These are phyloP conservation scores for Tridacna gigas DNA, from an alignment of 2,888 invertebrate genomes.

Conservation along the genomic window DNA sequence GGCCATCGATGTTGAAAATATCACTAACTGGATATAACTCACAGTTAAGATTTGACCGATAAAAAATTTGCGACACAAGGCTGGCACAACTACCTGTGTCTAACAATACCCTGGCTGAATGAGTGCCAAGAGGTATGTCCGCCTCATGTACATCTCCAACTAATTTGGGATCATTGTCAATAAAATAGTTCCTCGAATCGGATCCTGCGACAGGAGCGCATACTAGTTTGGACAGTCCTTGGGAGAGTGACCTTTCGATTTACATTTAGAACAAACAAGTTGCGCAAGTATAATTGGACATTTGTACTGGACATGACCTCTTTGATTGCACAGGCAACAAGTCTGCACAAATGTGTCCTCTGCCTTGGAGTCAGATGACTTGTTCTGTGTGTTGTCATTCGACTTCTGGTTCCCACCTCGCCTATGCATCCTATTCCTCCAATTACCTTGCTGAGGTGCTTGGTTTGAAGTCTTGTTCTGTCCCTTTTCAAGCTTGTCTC, in stretches of 20 bases:
- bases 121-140: not conserved
- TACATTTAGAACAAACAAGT: not conserved
- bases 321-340: not conserved
- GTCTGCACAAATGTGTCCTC: not conserved
- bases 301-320: not conserved
- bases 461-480: not conserved
- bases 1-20: conserved; percentile 41
- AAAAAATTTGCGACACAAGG: conserved; percentile 24
- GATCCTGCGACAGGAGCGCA: not conserved
- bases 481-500: too few species aligned
- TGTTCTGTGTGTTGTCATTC: not conserved
- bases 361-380: not conserved
- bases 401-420: not conserved
- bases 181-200: not conserved
- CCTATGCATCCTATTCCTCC: not conserved
- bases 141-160: conserved; percentile 33
- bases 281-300: too few species aligned
- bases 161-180: conserved; percentile 22
- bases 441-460: not conserved
- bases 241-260: not conserved
- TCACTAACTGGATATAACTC: conserved; percentile 15
- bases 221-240: too few species aligned
- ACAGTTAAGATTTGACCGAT: conserved; percentile 3
- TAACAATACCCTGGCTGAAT: conserved; percentile 9
- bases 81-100: conserved; percentile 46